These are phyloP conservation scores for Chrysochloris asiatica DNA, from an alignment of 2,113 vertebrate genomes.

Conservation along the genomic window DNA sequence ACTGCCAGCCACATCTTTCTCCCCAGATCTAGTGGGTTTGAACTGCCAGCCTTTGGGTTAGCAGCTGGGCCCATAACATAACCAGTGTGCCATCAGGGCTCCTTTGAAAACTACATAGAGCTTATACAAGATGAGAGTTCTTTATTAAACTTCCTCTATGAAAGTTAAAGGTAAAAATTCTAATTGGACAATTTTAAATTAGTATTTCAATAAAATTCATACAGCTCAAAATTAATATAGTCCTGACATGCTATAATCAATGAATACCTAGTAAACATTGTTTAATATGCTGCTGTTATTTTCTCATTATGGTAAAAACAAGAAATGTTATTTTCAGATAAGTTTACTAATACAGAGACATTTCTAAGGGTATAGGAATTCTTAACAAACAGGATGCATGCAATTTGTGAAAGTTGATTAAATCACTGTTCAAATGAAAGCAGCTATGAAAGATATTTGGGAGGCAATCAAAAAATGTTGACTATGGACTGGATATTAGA, in stretches of 20 bases:
- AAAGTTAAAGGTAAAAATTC: slow-evolving; percentile 25
- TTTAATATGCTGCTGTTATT: background rate
- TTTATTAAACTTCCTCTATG: background rate
- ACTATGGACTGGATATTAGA: background rate
- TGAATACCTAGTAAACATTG: background rate
- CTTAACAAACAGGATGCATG: background rate
- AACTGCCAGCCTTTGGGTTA: too few relatives aligned
- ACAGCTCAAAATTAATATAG: background rate
- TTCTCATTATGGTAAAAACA: background rate
- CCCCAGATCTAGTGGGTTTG: background rate
- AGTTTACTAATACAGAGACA: slow-evolving; percentile 1
- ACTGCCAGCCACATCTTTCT: too few relatives aligned
- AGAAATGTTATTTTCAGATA: background rate
- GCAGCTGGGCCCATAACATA: too few relatives aligned
- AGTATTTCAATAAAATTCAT: slow-evolving; percentile 16
- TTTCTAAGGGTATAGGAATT: slow-evolving; percentile 6
- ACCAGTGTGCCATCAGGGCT: background rate
- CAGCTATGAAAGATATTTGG: background rate
- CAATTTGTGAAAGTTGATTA: background rate
- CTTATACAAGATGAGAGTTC: slow-evolving; percentile 22
- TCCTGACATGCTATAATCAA: background rate
- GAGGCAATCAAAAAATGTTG: background rate
- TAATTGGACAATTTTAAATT: background rate
- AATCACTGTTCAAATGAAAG: slow-evolving; percentile 13
- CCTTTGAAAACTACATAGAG: background rate